A percentile compares a stretch with the other conserved stretches of the same genome.
phyloP scores from a whole-genome alignment of 2,113 vertebrate species.

The Mustela lutreola region DNA sequence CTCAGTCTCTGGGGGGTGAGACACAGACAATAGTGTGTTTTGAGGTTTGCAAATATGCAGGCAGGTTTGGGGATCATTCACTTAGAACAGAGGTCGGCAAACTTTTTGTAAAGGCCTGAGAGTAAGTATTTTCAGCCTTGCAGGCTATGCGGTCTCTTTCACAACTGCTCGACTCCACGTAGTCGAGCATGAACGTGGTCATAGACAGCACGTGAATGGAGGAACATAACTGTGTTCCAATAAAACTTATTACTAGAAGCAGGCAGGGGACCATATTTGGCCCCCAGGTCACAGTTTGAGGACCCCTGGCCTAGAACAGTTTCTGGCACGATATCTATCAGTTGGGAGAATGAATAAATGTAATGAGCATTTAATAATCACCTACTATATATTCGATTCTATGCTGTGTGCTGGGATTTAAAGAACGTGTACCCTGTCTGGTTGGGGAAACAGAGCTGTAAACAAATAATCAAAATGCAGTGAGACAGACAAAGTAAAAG shows the following conservation, averaged over 20 bases:
- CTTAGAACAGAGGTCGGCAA: not conserved
- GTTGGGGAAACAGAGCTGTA: not conserved
- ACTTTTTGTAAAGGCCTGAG: not conserved
- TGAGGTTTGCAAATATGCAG: not conserved
- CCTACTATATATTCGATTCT: not conserved
- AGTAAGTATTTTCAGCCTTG: not conserved
- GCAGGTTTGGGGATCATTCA: not conserved
- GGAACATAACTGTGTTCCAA: not conserved
- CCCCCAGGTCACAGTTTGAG: not conserved
- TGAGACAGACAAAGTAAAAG: not conserved
- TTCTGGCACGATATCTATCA: not conserved
- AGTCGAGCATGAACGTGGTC: not conserved
- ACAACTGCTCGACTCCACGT: not conserved
- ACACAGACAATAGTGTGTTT: not conserved
- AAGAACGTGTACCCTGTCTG: not conserved
- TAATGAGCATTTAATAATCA: not conserved
- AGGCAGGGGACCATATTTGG: not conserved
- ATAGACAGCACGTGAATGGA: not conserved
- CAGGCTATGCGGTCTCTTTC: not conserved
- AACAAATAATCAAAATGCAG: not conserved
- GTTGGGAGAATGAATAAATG: not conserved
- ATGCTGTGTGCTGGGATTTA: not conserved
- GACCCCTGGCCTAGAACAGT: not conserved
- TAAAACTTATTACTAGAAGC: conserved; percentile 12
- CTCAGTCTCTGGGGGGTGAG: not conserved